Evolutionary conservation across 2,888 invertebrate genomes (phyloP).

Genomic region (Metacarcinus magister): DNA sequence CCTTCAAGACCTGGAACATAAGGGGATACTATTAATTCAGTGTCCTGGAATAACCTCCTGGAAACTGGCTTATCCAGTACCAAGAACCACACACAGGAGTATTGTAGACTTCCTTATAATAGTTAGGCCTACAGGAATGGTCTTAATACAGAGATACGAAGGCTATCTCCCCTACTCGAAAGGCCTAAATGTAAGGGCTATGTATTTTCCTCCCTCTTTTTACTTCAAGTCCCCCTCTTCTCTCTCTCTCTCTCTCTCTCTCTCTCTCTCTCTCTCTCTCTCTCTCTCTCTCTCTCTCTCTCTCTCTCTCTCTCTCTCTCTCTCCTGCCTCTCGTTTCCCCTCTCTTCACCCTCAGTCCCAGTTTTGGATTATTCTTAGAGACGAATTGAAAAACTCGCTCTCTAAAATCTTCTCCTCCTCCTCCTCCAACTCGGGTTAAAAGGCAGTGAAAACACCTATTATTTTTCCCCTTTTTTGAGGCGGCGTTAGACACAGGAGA

Average conservation of each 20-base stretch:
- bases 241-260: not conserved
- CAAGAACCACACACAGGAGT: not conserved
- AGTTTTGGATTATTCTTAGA: not conserved
- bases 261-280: not conserved
- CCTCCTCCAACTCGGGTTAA: not conserved
- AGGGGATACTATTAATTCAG: too few species aligned
- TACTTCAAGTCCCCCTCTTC: too few species aligned
- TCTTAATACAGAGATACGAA: not conserved
- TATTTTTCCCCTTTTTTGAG: not conserved
- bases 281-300: not conserved
- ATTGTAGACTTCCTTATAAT: not conserved
- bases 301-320: not conserved
- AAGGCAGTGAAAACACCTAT: slow-evolving; percentile 14
- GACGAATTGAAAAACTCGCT: not conserved
- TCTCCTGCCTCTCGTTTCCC: not conserved
- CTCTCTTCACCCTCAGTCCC: not conserved
- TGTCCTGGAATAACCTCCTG: too few species aligned
- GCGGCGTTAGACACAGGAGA: not conserved
- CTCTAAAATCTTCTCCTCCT: not conserved
- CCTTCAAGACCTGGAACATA: too few species aligned
- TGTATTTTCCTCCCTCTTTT: too few species aligned
- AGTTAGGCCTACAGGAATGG: not conserved
- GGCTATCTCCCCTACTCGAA: not conserved
- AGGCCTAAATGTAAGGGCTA: not conserved
- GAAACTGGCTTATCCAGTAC: too few species aligned